These are phyloP conservation scores for Synergus laeviventris DNA, from an alignment of 2,888 invertebrate species.

Conservation along the genomic window DNA sequence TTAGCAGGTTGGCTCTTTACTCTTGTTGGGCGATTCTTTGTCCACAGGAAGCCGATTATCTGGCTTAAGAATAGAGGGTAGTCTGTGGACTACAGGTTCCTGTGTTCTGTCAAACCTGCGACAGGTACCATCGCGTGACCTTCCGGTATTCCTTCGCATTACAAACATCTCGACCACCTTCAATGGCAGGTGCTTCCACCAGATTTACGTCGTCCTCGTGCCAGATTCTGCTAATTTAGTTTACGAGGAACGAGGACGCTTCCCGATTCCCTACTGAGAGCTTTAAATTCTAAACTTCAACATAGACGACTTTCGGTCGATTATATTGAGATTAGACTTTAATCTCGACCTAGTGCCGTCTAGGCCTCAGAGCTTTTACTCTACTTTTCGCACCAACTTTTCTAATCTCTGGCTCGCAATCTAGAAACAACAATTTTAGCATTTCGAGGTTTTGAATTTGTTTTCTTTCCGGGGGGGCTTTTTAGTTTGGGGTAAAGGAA, in stretches of 20 bases:
- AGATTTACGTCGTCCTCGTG: slow-evolving; percentile 41
- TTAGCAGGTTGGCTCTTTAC: slow-evolving; percentile 48
- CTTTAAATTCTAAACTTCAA: slow-evolving; percentile 22
- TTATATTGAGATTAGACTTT: slow-evolving; percentile 20
- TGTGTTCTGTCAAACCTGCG: slow-evolving; percentile 48
- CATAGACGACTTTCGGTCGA: slow-evolving; percentile 10
- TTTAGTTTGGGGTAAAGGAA: neutral
- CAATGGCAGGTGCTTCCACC: slow-evolving; percentile 42
- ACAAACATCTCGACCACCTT: slow-evolving; percentile 57
- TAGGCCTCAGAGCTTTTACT: neutral
- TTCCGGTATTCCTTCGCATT: slow-evolving; percentile 61
- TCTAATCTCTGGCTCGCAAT: slow-evolving; percentile 1
- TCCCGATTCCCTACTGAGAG: slow-evolving; percentile 8
- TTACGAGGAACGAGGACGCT: slow-evolving; percentile 22
- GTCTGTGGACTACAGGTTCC: neutral
- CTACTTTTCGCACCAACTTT: slow-evolving; percentile 26
- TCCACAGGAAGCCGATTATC: slow-evolving; percentile 51
- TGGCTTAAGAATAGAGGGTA: neutral
- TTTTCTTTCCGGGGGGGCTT: slow-evolving; percentile 3
- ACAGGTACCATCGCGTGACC: slow-evolving; percentile 64
- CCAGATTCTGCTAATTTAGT: slow-evolving; percentile 38
- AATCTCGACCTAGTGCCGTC: slow-evolving; percentile 32
- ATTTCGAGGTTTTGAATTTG: slow-evolving; percentile 14
- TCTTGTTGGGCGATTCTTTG: slow-evolving; percentile 50
- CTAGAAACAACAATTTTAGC: slow-evolving; percentile 36